Base-by-base conservation (phyloP, 2,797 vertebrate genomes). In the Scleropages formosus region DNA sequence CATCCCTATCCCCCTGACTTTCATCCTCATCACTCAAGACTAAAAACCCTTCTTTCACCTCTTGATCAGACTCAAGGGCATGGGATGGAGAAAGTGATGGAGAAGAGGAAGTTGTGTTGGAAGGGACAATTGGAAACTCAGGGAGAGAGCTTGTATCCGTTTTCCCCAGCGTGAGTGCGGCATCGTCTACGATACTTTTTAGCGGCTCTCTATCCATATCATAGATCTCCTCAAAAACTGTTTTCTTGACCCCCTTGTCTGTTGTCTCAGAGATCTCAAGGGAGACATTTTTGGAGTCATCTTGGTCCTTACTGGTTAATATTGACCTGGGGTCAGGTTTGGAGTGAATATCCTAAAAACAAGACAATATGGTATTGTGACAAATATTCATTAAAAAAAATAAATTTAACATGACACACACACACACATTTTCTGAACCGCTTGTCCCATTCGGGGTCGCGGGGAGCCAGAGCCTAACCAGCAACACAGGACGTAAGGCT, bases 11-110 rank as follows among this genome's bases (percentile, higher is more conserved):
- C 75, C 87, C 89, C 72, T 88, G 87, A 53, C 86, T 80, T 75
- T 95, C 94, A n/a, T 95, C 94, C 87, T 95, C 94, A 88, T 95
- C 94, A 77, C 94, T 95, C 49, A 95, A 86, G 18, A 94, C 93
- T 75, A 95, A 87, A 85, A 95, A 95, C 66, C 94, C 94, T 84
- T 95, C 94, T 83, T 92, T 94, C 24, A 94, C 93, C 72, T 95
- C 89, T 82, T 84, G 92, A 86, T 94, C 94, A 78, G 82, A 85
- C 73, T 82, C 76, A 44, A 79, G 68, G 20, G 78, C 77, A 26
- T 80, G 44, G 20, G 77, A 69, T 9, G 85, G 83, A 22, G 83
- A 84, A 27, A 82, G 75, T 44, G 77, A 74, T 27, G 83, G 79
- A 56, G 85, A 83, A 12, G 84, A 80, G 49, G 82, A 75, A 60